Evolutionary conservation across 2,888 invertebrate genomes (phyloP).

Genomic region (Cheilosia impressa): DNA sequence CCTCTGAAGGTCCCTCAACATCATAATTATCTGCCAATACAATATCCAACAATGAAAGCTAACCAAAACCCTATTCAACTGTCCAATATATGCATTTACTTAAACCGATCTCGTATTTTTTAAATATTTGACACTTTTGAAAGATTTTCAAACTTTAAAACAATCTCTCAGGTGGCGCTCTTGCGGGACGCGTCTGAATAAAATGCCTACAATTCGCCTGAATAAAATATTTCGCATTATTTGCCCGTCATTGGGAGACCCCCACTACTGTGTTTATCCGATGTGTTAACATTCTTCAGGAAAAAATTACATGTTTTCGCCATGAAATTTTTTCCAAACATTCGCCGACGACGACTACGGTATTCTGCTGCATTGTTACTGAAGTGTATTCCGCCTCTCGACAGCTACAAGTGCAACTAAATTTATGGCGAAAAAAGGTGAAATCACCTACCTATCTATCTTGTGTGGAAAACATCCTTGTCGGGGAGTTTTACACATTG

Average conservation of each 20-base stretch:
- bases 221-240: constrained; percentile 24
- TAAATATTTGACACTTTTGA: background rate
- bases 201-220: constrained; percentile 18
- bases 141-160: constrained; percentile 15
- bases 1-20: too few relatives aligned
- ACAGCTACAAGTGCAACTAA: constrained; percentile 24
- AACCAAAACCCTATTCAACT: too few relatives aligned
- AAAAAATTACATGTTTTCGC: constrained; percentile 22
- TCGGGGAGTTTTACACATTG: constrained; percentile 29
- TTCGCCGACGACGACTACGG: constrained; percentile 8
- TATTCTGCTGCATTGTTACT: constrained; percentile 19
- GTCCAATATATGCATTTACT: too few relatives aligned
- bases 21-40: too few relatives aligned
- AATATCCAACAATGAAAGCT: too few relatives aligned
- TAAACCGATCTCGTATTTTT: too few relatives aligned
- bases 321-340: constrained; percentile 27
- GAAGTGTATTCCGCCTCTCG: constrained; percentile 30
- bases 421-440: constrained; percentile 7
- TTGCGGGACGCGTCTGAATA: background rate
- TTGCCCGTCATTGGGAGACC: background rate
- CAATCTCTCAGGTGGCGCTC: background rate
- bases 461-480: constrained; percentile 17
- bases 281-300: constrained; percentile 15
- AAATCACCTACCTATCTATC: background rate
- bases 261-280: background rate